Evolutionary conservation across 35 echinoderm and acorn worm genomes (phyloP).

Genomic region (Heliocidaris tuberculata): DNA sequence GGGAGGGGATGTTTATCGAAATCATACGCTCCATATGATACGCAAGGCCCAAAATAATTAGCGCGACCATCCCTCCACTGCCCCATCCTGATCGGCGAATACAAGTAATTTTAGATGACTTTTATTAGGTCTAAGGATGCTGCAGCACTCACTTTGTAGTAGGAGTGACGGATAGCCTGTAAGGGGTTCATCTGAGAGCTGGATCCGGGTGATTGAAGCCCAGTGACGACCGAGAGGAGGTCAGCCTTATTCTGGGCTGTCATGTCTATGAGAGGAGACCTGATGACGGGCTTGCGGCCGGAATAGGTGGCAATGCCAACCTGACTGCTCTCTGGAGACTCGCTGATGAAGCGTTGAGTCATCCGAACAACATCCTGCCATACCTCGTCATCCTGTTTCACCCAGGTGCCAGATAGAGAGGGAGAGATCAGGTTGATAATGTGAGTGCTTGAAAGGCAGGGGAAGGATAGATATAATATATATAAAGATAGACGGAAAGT

Average conservation of each 20-base stretch:
- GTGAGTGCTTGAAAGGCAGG: neutral
- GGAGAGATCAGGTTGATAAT: neutral
- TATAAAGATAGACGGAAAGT: neutral
- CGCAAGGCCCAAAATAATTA: too few relatives aligned
- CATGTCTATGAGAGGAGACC: neutral
- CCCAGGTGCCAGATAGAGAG: neutral
- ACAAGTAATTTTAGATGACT: too few relatives aligned
- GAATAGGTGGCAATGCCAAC: slow-evolving; percentile 20
- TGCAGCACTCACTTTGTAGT: slow-evolving; percentile 9
- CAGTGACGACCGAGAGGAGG: neutral
- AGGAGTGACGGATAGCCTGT: neutral
- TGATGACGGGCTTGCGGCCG: neutral
- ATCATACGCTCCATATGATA: too few relatives aligned
- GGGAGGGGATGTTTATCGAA: too few relatives aligned
- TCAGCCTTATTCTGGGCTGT: neutral
- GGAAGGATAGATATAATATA: neutral
- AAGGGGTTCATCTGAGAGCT: neutral
- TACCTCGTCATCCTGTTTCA: slow-evolving; percentile 31
- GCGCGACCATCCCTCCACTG: too few relatives aligned
- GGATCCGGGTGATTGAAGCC: neutral
- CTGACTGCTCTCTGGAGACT: slow-evolving; percentile 8
- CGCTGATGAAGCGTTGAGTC: neutral
- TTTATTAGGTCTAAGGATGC: neutral
- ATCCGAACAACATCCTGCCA: neutral
- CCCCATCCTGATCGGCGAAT: too few relatives aligned